These are phyloP conservation scores for Gadopsis bispinosus DNA, from an alignment of 2,797 vertebrate genomes.

Conservation along the genomic window DNA sequence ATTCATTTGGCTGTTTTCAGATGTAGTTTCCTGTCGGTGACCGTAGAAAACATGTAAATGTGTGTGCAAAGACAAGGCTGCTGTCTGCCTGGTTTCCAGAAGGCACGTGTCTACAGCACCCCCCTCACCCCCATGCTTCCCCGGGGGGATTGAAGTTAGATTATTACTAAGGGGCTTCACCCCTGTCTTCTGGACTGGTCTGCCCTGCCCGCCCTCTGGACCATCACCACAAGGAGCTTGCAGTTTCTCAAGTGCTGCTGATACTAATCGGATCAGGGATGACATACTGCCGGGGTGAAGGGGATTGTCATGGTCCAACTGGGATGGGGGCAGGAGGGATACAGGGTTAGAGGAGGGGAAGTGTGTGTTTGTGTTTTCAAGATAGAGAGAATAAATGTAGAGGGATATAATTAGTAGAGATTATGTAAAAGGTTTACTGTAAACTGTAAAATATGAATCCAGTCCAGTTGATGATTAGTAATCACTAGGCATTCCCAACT, in stretches of 20 bases:
- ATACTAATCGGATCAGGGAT: conserved; percentile 93
- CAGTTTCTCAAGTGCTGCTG: conserved; percentile 88
- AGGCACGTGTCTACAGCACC: conserved; percentile 14
- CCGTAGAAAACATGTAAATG: neutral
- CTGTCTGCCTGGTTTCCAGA: conserved; percentile 16
- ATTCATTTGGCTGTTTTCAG: conserved; percentile 5
- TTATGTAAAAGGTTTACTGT: neutral
- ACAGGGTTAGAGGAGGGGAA: conserved; percentile 44
- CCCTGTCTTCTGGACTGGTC: conserved; percentile 28
- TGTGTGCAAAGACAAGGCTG: neutral
- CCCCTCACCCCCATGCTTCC: neutral
- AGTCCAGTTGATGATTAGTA: conserved; percentile 13
- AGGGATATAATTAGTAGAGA: conserved; percentile 13
- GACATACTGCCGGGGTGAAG: conserved; percentile 89
- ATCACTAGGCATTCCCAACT: conserved; percentile 25
- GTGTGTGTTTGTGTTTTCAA: conserved; percentile 29
- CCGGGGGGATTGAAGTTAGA: conserved; percentile 34
- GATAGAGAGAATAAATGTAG: conserved; percentile 27
- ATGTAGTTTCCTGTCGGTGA: neutral
- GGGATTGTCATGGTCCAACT: conserved; percentile 86
- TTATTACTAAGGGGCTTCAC: conserved; percentile 48
- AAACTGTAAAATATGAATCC: neutral
- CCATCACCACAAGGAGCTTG: conserved; percentile 69
- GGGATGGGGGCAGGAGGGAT: conserved; percentile 61
- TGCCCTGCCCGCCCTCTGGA: conserved; percentile 58